phyloP scores from a whole-genome alignment of 2,888 invertebrate species.

The Oeneis ivallda region DNA sequence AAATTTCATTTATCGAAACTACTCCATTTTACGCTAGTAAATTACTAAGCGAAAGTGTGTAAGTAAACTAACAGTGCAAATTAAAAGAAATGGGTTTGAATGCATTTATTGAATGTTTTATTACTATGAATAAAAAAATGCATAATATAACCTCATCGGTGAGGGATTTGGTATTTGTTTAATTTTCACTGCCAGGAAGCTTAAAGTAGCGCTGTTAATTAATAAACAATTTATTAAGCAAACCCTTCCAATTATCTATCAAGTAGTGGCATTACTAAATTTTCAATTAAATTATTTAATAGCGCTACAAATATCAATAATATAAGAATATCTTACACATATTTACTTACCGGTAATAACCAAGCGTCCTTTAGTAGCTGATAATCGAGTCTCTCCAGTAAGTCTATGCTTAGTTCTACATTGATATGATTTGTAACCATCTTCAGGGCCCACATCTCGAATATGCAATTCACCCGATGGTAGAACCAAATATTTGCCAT shows the following conservation, averaged over 20 bases:
- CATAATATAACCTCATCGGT: not conserved
- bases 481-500: slow-evolving; percentile 96
- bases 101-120: not conserved
- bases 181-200: slow-evolving; percentile 31
- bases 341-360: slow-evolving; percentile 94
- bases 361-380: slow-evolving; percentile 95
- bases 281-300: slow-evolving; percentile 40
- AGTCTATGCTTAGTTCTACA: slow-evolving; percentile 96
- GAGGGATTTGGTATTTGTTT: not conserved
- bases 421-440: slow-evolving; percentile 96
- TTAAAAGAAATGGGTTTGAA: slow-evolving; percentile 1
- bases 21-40: slow-evolving; percentile 18
- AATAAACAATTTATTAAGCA: slow-evolving; percentile 1
- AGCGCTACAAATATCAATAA: slow-evolving; percentile 32
- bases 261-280: not conserved
- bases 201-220: slow-evolving; percentile 36
- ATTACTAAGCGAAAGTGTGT: slow-evolving; percentile 11
- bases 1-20: slow-evolving; percentile 12
- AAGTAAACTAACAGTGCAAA: slow-evolving; percentile 25
- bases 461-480: slow-evolving; percentile 98
- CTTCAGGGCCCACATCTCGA: slow-evolving; percentile 96
- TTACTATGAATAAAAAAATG: not conserved
- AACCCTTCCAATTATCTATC: not conserved
- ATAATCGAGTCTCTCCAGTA: slow-evolving; percentile 95
- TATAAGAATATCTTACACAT: slow-evolving; percentile 2